Conservation (phyloP, 2,113 vertebrate species). For the Notarius quadriscutis region DNA sequence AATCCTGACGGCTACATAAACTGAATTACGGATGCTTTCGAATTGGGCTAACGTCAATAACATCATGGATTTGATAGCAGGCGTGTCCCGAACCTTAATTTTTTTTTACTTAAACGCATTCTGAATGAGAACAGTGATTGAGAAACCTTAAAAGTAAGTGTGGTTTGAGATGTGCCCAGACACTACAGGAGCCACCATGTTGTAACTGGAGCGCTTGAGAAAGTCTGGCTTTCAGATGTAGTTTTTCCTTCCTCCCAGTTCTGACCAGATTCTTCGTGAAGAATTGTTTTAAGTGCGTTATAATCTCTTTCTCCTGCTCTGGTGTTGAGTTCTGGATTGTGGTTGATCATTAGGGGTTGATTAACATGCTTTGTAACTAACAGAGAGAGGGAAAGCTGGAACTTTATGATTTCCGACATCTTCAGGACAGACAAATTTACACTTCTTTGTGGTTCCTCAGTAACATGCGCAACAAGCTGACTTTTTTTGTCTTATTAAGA, state of each 20-base stretch:
- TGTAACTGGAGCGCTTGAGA: not conserved
- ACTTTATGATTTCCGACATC: too few relatives aligned
- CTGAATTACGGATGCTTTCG: not conserved
- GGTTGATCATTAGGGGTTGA: not conserved
- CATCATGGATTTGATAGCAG: not conserved
- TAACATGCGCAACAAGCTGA: too few relatives aligned
- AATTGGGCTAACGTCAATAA: not conserved
- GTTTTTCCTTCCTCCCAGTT: not conserved
- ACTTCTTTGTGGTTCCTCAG: too few relatives aligned
- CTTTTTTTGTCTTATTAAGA: too few relatives aligned
- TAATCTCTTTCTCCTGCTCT: not conserved
- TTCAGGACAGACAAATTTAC: too few relatives aligned
- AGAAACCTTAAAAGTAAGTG: not conserved
- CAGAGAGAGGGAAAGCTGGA: too few relatives aligned
- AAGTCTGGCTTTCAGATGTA: not conserved
- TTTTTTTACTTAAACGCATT: not conserved
- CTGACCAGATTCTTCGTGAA: not conserved
- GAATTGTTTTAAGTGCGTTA: not conserved
- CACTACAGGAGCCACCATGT: too few relatives aligned
- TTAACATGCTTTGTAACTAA: not conserved
- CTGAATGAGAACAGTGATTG: not conserved
- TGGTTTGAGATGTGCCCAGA: not conserved
- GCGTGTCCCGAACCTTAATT: not conserved
- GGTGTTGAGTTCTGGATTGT: not conserved
- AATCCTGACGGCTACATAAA: constrained; percentile 26